Evolutionary conservation across 2,113 vertebrate genomes (phyloP).

Genomic region (Acrocephalus kingi): DNA sequence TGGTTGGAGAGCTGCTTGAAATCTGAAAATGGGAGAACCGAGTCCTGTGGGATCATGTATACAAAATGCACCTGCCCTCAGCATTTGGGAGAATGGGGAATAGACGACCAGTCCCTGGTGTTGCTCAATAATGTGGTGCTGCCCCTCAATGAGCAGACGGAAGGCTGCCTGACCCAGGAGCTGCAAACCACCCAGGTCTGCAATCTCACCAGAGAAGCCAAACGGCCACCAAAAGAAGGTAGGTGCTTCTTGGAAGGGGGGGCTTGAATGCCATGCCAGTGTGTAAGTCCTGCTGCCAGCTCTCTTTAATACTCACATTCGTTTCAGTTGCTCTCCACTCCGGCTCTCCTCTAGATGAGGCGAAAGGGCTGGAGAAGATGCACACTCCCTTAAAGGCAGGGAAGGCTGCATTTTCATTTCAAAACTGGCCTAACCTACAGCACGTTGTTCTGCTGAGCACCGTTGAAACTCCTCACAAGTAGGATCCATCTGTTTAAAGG

Average conservation of each 20-base stretch:
- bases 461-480: background rate
- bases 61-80: conserved; percentile 98
- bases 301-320: background rate
- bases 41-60: conserved; percentile 97
- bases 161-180: conserved; percentile 96
- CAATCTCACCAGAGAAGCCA: conserved; percentile 96
- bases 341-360: background rate
- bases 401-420: background rate
- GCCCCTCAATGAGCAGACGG: conserved; percentile 97
- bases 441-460: background rate
- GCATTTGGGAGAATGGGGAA: conserved; percentile 92
- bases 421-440: background rate
- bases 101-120: conserved; percentile 91
- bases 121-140: conserved; percentile 97
- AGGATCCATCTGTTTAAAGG: background rate
- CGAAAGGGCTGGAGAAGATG: background rate
- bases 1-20: conserved; percentile 99
- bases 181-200: conserved; percentile 94
- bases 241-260: conserved; percentile 71
- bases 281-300: background rate
- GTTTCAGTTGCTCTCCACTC: background rate
- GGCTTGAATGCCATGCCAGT: background rate
- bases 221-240: conserved; percentile 97
- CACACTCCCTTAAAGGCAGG: background rate
- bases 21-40: conserved; percentile 91